phyloP scores from a whole-genome alignment of 1,140 invertebrate species.

The Eumaeus atala region DNA sequence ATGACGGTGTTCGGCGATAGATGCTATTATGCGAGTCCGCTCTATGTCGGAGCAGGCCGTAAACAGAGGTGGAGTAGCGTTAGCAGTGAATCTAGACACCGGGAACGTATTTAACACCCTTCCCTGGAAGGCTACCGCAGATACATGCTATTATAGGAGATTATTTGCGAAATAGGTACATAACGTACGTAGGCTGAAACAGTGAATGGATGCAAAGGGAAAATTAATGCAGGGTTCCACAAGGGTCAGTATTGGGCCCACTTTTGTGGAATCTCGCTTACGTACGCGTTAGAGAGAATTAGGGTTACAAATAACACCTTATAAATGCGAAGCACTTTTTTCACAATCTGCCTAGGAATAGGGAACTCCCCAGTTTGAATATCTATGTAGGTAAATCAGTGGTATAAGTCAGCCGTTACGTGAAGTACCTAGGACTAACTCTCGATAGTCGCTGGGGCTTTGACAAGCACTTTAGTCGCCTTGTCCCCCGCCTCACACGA shows the following conservation, averaged over 20 bases:
- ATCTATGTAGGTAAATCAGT: no score
- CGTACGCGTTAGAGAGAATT: background rate
- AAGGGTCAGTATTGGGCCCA: conserved; percentile 11
- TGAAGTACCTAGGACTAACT: no score
- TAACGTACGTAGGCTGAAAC: background rate
- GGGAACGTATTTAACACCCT: conserved; percentile 26
- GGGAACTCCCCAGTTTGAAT: no score
- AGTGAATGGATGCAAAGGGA: background rate
- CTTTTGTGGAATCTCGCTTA: conserved; percentile 23
- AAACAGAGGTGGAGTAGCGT: conserved; percentile 13
- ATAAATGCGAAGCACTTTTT: background rate
- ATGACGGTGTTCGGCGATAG: conserved; percentile 22
- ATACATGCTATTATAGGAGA: conserved; percentile 5
- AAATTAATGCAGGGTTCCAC: conserved; percentile 21
- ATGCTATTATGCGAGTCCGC: conserved; percentile 23
- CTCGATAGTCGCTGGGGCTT: no score
- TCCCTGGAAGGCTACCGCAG: conserved; percentile 13
- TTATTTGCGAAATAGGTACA: conserved; percentile 17
- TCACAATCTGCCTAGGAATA: no score
- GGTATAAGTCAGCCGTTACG: no score
- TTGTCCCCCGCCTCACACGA: no score
- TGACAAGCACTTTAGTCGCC: no score
- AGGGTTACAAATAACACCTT: background rate
- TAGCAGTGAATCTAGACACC: conserved; percentile 23
- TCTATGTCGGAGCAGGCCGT: conserved; percentile 11